Conservation (phyloP, 2,113 vertebrate genomes). For the Psettodes erumei region DNA sequence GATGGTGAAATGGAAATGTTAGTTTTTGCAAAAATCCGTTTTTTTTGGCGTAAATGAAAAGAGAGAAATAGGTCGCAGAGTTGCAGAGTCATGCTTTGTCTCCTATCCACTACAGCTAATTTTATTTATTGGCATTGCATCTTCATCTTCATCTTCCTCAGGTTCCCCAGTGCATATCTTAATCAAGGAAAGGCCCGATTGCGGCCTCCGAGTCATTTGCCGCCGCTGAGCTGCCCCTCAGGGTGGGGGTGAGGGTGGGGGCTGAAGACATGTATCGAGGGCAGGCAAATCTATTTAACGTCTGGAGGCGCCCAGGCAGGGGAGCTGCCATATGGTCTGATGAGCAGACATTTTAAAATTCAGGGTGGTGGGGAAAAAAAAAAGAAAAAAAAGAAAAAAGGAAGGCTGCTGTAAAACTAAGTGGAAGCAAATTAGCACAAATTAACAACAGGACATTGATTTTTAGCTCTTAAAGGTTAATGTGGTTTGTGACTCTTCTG, state of each 20-base stretch:
- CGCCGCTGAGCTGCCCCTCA: not conserved
- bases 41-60: not conserved
- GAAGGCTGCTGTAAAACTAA: constrained; percentile 74
- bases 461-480: constrained; percentile 87
- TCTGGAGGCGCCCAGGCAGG: constrained; percentile 24
- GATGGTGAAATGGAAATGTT: too few relatives aligned
- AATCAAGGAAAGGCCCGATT: not conserved
- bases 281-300: constrained; percentile 19
- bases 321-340: constrained; percentile 40
- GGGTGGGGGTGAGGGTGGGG: too few relatives aligned
- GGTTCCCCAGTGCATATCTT: not conserved
- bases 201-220: not conserved
- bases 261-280: not conserved
- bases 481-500: constrained; percentile 73
- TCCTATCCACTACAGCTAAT: too few relatives aligned
- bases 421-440: constrained; percentile 86
- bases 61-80: not conserved
- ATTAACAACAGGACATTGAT: constrained; percentile 89
- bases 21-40: not conserved
- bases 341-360: constrained; percentile 49
- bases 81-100: not conserved
- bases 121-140: too few relatives aligned
- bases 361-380: not conserved
- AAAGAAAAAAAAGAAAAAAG: constrained; percentile 37
- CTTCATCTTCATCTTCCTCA: too few relatives aligned